phyloP scores from a whole-genome alignment of 2,113 vertebrate species.

The Barbus barbus region DNA sequence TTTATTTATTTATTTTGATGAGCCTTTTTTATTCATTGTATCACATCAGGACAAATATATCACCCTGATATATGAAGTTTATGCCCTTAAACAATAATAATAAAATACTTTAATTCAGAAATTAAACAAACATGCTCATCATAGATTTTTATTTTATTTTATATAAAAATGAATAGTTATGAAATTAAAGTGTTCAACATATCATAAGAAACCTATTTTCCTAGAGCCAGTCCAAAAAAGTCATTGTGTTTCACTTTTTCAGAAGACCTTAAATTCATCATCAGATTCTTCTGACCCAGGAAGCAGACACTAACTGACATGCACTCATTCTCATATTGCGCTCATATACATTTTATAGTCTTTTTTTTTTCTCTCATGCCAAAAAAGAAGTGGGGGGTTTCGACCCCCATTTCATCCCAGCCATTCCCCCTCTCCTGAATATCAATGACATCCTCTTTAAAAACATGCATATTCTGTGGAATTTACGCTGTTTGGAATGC shows the following conservation, averaged over 20 bases:
- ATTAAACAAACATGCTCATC: background rate
- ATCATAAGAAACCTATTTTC: background rate
- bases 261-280: background rate
- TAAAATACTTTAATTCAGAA: background rate
- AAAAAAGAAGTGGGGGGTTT: constrained; percentile 28
- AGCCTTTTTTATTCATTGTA: background rate
- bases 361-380: background rate
- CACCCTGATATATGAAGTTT: background rate
- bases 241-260: too few relatives aligned
- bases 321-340: constrained; percentile 14
- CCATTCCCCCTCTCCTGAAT: constrained; percentile 30
- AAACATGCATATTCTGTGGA: constrained; percentile 67
- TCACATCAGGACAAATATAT: background rate
- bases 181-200: rapidly evolving
- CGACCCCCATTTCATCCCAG: constrained; percentile 33
- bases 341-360: too few relatives aligned
- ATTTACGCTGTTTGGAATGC: constrained; percentile 81
- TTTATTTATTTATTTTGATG: too few relatives aligned
- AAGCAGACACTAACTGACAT: constrained; percentile 33
- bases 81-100: background rate
- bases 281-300: background rate
- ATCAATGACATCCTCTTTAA: constrained; percentile 68
- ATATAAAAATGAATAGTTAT: too few relatives aligned
- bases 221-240: background rate
- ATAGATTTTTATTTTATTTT: too few relatives aligned